Percentiles rank a stretch among this genome's conserved stretches.
These are phyloP conservation scores for Florisuga fusca DNA, from an alignment of 2,797 vertebrate species.

Conservation along the genomic window DNA sequence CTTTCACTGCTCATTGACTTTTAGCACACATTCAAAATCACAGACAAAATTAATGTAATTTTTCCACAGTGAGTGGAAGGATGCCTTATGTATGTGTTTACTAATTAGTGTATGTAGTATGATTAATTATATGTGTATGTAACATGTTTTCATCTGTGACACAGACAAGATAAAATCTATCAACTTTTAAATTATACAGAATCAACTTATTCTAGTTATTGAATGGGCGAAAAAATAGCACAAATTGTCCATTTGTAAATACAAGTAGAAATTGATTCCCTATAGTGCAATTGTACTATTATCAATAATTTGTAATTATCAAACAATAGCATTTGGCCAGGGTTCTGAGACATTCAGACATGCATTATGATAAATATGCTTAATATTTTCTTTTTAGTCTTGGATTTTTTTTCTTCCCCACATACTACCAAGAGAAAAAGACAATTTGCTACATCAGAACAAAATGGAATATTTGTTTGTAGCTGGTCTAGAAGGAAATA, in stretches of 20 bases:
- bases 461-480: neutral
- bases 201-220: neutral
- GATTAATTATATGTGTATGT: neutral
- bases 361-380: neutral
- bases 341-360: neutral
- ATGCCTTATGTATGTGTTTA: neutral
- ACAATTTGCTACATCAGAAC: neutral
- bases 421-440: neutral
- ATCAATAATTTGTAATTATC: neutral
- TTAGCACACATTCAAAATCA: neutral
- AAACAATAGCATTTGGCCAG: neutral
- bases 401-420: neutral
- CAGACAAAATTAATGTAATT: neutral
- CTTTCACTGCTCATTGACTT: conserved; percentile 6
- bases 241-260: neutral
- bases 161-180: neutral
- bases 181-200: neutral
- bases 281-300: neutral
- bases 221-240: neutral
- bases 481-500: neutral
- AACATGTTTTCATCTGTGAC: neutral
- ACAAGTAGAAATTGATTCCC: neutral
- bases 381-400: neutral
- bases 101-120: neutral
- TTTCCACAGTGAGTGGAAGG: neutral